Base-by-base conservation (phyloP, 2,797 vertebrate genomes). In the Anguilla megastoma region DNA sequence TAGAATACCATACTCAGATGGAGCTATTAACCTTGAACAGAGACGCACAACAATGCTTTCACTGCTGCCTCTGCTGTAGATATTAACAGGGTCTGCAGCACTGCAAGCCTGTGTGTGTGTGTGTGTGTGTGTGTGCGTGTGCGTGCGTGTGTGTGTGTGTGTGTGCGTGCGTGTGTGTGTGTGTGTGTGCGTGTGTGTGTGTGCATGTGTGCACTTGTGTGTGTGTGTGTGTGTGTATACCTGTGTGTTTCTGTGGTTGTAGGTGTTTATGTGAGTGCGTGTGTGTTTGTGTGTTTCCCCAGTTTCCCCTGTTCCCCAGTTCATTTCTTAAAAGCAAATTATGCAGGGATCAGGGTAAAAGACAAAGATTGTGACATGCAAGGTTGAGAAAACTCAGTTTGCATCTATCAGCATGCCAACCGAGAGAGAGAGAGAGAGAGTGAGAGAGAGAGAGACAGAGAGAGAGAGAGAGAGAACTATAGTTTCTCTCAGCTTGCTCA, bases 41-140 rank as follows among this genome's bases (percentile, higher is more conserved):
- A 36, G 36, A 41, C 27, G 14, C 30, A 76, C 74, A 18, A 12
- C 33, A 76, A 7, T 12, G 16, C 30, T 76, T 16, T n/a, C 12
- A 12, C 30, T 41, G 74, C 30, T 76, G 74, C 33, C 74, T 41
- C 74, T 3, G 69, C 69, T 33, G 30, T 9, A 33, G 69, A 74
- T 66, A 30, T 36, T 76, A 36, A 36, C 30, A 76, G 36, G 30
- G 7, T 88, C 24, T 16, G 84, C 14, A 24, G 36, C 41, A 82
- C 50, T 66, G 24, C 48, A 84, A 54, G 86, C 48, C 58, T 86
- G 60, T n/a, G 60, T 66, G 60, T 66, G 52, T 27, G 85, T 86
- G 85, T 48, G 84, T 85, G 84, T 63, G 33, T 74, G 6, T 66
- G 2, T 63, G 21, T n/a, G 60, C 0, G 60, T 41, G 56, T 45